Conservation (phyloP, 1,140 invertebrate species). For the Drosophila arawakana region DNA sequence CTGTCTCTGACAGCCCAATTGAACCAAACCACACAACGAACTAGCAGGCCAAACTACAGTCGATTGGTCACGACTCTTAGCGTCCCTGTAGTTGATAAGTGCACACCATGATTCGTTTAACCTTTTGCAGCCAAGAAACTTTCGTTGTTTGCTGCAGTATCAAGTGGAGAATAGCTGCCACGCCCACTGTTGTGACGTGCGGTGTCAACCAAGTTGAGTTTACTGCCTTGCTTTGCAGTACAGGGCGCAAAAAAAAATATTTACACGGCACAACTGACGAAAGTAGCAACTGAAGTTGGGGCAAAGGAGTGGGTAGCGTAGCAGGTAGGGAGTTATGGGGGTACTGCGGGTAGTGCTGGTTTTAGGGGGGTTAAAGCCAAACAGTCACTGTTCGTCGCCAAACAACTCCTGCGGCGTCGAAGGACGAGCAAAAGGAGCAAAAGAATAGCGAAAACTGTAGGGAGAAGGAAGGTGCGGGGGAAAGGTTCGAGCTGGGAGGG, state of each 20-base stretch:
- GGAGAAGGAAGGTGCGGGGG: background rate
- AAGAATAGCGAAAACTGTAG: background rate
- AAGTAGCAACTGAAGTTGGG: constrained; percentile 1
- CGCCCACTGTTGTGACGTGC: no score
- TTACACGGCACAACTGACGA: constrained; percentile 68
- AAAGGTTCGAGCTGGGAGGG: no score
- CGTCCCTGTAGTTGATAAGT: no score
- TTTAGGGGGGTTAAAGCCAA: constrained; percentile 10
- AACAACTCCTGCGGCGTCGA: constrained; percentile 43
- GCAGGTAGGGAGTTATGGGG: background rate
- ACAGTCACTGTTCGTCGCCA: constrained; percentile 44
- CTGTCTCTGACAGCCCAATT: constrained; percentile 78
- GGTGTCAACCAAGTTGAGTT: no score
- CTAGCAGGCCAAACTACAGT: constrained; percentile 3
- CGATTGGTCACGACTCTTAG: no score
- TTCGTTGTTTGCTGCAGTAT: no score
- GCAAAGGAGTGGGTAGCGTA: background rate
- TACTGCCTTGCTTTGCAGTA: no score
- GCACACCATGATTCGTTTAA: no score
- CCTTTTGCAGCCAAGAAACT: no score
- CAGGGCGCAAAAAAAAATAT: constrained; percentile 51
- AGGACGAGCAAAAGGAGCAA: constrained; percentile 12
- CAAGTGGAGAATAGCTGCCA: no score
- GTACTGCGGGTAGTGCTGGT: constrained; percentile 1
- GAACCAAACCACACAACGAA: constrained; percentile 62